Evolutionary conservation across 1,140 invertebrate genomes (phyloP).

Genomic region (Magallana ariakensis): DNA sequence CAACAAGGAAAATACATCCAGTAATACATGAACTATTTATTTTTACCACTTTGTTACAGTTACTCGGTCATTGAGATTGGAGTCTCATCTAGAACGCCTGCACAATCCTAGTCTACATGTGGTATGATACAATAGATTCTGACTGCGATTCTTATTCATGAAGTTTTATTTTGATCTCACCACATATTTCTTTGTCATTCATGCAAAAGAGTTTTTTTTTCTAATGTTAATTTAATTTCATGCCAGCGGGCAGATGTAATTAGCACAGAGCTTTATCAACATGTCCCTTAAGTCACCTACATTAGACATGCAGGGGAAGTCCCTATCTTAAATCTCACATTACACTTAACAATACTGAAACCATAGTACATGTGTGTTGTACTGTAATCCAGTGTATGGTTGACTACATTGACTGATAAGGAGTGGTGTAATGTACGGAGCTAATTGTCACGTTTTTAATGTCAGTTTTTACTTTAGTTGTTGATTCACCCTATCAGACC

Average conservation of each 20-base stretch:
- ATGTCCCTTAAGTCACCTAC: neutral
- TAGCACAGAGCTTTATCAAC: neutral
- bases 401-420: too few species aligned
- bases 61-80: neutral
- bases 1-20: neutral
- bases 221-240: neutral
- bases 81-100: neutral
- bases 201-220: constrained; percentile 9
- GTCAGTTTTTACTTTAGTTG: too few species aligned
- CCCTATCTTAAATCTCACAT: neutral
- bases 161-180: neutral
- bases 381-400: too few species aligned
- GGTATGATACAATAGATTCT: neutral
- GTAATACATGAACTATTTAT: neutral
- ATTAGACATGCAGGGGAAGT: neutral
- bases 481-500: too few species aligned
- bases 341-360: too few species aligned
- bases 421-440: too few species aligned
- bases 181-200: constrained; percentile 6
- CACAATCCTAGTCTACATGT: neutral
- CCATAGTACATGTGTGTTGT: too few species aligned
- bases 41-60: neutral
- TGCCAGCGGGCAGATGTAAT: constrained; percentile 12
- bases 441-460: too few species aligned
- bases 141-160: neutral